Base-by-base conservation (phyloP, 1,140 invertebrate genomes). In the Argopecten irradians region DNA sequence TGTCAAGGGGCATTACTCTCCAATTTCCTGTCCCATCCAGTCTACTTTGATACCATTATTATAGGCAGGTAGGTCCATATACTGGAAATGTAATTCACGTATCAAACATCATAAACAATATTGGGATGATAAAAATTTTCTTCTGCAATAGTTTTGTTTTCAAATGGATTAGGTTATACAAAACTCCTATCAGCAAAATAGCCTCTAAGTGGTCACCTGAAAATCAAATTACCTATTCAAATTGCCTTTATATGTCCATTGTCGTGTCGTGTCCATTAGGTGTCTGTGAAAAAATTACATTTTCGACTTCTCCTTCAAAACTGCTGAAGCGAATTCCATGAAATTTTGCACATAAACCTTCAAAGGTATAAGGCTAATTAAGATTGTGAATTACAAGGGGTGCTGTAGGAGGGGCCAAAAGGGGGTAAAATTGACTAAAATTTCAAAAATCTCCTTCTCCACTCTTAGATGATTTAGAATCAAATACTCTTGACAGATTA, bases 1-100 rank as follows among this genome's bases (percentile, higher is more conserved):
- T 93, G 98, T 55, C 98, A 99, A 96, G 98, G 98, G 55, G 96
- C 97, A 13, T 94, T 99, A 34, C 94, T 99, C 83, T 97, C 97
- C 90, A 93, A 97, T 71, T 95, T 99, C 33, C 95, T 99, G 85
- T 96, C 98, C 88, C 93, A 96, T 89, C 97, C 97, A 32, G 96
- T 99, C 92, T 97, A 97, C 94, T 96, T 99, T 3, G 94, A 96
- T 83, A 96, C 96, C 39, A 96, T 98, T 85, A 97, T 97, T 84
- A 97, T 99, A 94, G 97, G 97, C 14, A 95, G 92, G 95, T 95
- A 93, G 86, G 91, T 91, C 55, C 34, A 34, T 71, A 46, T 86
- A 55, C 41, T 84, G 22, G 84, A 84, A 33, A 71, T 33, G 83
- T 84, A 14, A 36, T 35, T 43, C 88, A 39, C 34, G 33, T 28